Percentiles rank a stretch among this genome's conserved stretches.
phyloP scores from a whole-genome alignment of 2,113 vertebrate genomes.

The Phaethornis superciliosus region DNA sequence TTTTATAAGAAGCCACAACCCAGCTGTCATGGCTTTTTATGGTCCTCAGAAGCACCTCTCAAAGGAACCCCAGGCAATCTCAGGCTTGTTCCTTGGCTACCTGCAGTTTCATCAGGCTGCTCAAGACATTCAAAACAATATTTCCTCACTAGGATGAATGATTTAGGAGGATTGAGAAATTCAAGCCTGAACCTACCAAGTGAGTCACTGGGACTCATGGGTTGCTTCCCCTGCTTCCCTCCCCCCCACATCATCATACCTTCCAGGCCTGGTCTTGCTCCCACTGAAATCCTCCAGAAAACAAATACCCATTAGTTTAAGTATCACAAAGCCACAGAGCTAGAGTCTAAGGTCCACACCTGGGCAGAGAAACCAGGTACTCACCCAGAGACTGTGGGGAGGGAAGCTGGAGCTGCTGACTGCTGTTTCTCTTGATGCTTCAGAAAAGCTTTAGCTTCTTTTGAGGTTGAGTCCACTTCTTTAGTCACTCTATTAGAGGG shows the following conservation, averaged over 20 bases:
- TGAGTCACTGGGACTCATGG: not conserved
- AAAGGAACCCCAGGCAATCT: not conserved
- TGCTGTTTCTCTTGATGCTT: conserved; percentile 79
- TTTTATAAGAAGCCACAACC: not conserved
- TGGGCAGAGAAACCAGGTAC: not conserved
- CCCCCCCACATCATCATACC: not conserved
- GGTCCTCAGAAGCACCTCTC: not conserved
- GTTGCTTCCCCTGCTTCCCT: not conserved
- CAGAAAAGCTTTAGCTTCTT: conserved; percentile 88
- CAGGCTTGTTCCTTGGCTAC: not conserved
- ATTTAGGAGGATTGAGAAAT: conserved; percentile 4
- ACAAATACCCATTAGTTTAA: not conserved
- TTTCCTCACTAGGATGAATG: not conserved
- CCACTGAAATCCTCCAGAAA: not conserved
- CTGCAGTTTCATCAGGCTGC: not conserved
- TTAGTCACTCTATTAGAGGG: conserved; percentile 85
- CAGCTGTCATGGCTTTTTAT: not conserved
- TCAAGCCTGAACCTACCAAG: not conserved
- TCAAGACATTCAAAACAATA: not conserved
- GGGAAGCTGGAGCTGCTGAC: not conserved
- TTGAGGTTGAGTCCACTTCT: conserved; percentile 89
- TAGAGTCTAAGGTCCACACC: not conserved
- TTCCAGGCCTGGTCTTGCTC: not conserved
- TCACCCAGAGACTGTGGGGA: conserved; percentile 78
- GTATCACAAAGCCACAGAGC: not conserved